Evolutionary conservation across 2,113 vertebrate species (phyloP), one percentile per base, ranked within the genome.

Genomic region (Hassar affinis): DNA sequence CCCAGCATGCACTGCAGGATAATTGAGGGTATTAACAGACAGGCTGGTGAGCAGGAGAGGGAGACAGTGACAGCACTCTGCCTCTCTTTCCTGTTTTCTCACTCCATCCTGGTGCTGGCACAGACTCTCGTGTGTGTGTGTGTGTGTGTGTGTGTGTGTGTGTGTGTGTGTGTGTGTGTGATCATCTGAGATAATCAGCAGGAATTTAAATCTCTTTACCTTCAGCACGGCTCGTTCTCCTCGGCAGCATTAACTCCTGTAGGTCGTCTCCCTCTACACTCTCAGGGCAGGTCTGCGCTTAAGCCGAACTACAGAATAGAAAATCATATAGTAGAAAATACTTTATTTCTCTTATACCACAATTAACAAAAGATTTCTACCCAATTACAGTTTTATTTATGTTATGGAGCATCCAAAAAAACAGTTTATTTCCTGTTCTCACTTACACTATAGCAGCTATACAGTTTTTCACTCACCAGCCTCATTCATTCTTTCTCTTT

Each of bases 201-300:
- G 91, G 93, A 92, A 91, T 80, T 93, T 94, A 93, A 93, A 92
- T 90, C 90, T 91, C 92, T 91, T 91, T 92, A 93, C 91, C 93
- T 93, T 93, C 93, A 91, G 92, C 87, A 90, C 91, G 91, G 86
- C 90, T 90, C 91, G 89, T 89, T 93, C 92, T 91, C 91, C 59
- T 86, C 87, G 89, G 85, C 88, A 88, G 91, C 90, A 91, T 93
- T 93, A 91, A 91, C 92, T 91, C 91, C 77, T 88, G 78, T 87
- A 93, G 93, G 93, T 94, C 93, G 93, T 93, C 88, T 76, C 85
- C 8, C 11, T 45, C 35, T 20, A 38, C 1, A 20, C 38, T 71
- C 68, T 45, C 22, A 45, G 68, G 35, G 8, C 66, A 25, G 20
- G 18, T 42, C 0, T 66, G 33, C 20, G 64, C 33, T n/a, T 42